Percentiles rank a stretch among this genome's conserved stretches.
Evolutionary conservation across 2,797 vertebrate species (phyloP).

Genomic region (Poliocrania exsul): DNA sequence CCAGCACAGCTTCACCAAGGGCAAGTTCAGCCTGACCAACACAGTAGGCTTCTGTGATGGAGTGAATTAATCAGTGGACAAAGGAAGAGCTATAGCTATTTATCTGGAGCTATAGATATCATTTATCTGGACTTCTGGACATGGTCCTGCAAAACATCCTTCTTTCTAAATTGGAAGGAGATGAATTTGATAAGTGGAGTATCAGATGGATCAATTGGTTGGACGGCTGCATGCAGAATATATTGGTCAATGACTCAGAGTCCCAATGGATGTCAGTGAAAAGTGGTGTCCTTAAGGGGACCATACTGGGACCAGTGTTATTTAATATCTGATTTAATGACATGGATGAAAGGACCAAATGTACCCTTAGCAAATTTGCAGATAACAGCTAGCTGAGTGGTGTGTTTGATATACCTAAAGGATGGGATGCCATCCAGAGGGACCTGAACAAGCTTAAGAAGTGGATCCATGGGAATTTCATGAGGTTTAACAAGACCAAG

Average conservation of each 20-base stretch:
- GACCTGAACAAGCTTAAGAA: not conserved
- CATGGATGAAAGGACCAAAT: not conserved
- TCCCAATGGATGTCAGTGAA: not conserved
- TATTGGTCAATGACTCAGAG: not conserved
- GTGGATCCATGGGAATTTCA: not conserved
- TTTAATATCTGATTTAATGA: not conserved
- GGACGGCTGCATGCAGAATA: too few species aligned
- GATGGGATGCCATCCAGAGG: not conserved
- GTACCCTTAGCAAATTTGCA: not conserved
- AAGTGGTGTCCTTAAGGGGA: not conserved
- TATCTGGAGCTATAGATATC: not conserved
- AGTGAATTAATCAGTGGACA: not conserved
- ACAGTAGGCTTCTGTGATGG: not conserved
- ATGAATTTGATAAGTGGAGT: not conserved
- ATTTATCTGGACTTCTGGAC: not conserved
- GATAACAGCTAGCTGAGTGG: not conserved
- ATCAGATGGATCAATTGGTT: not conserved
- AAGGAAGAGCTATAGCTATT: not conserved
- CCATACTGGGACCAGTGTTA: not conserved
- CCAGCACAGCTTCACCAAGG: not conserved
- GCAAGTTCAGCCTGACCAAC: not conserved
- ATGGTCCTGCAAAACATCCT: not conserved
- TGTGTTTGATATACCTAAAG: not conserved
- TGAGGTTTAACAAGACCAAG: not conserved
- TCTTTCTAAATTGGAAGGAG: not conserved